Percentiles rank a stretch among this genome's conserved stretches.
phyloP scores from a whole-genome alignment of 92 coral and sea anemone species.

The Palythoa grandis region DNA sequence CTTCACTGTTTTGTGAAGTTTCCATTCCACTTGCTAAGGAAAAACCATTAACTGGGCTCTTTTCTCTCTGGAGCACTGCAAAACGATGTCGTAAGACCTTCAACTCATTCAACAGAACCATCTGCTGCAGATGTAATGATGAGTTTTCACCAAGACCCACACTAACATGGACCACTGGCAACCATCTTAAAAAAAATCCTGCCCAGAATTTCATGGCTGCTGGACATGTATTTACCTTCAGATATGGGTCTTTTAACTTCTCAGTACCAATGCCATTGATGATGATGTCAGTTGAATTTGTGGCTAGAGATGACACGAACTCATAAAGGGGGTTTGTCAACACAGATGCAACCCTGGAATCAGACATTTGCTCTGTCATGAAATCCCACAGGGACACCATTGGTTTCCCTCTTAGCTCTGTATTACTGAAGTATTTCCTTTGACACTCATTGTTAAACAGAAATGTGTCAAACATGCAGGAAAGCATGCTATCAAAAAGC shows the following conservation, averaged over 20 bases:
- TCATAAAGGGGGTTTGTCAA: constrained; percentile 87
- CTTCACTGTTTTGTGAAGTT: constrained; percentile 60
- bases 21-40: constrained; percentile 49
- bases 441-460: constrained; percentile 90
- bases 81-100: constrained; percentile 77
- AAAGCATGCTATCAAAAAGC: constrained; percentile 85
- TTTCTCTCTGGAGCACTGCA: constrained; percentile 60
- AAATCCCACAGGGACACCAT: constrained; percentile 93
- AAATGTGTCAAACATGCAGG: constrained; percentile 96
- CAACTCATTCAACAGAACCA: constrained; percentile 89
- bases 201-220: constrained; percentile 92
- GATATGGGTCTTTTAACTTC: constrained; percentile 43
- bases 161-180: constrained; percentile 86
- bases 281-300: constrained; percentile 46
- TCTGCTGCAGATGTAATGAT: constrained; percentile 86
- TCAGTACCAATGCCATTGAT: neutral
- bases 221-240: constrained; percentile 73
- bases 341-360: constrained; percentile 71
- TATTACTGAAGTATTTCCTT: constrained; percentile 59
- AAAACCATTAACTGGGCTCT: neutral
- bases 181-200: constrained; percentile 93
- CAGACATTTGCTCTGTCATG: constrained; percentile 79
- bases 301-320: constrained; percentile 63
- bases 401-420: constrained; percentile 63
- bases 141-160: constrained; percentile 91